A percentile compares a stretch with the other conserved stretches of the same genome.
Conservation (phyloP, 1,140 invertebrate species). For the Octopus bimaculoides region DNA sequence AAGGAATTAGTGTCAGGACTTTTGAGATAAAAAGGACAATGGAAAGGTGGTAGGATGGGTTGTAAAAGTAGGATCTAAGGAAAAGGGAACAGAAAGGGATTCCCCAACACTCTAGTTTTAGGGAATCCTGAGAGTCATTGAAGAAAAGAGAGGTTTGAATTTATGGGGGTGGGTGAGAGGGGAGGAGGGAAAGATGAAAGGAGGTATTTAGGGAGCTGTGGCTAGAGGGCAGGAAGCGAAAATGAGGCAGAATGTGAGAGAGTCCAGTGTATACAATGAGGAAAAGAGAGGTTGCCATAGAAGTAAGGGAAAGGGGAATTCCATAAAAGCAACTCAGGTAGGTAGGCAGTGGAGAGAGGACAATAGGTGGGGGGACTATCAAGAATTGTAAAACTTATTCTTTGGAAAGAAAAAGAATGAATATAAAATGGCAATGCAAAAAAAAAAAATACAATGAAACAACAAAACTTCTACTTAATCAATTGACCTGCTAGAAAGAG, state of each 20-base stretch:
- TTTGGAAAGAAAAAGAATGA: background rate
- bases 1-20: no score
- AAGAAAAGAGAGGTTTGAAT: background rate
- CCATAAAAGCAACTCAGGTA: background rate
- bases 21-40: no score
- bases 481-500: background rate
- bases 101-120: no score
- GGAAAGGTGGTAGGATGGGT: no score
- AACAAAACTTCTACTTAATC: background rate
- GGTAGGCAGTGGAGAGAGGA: background rate
- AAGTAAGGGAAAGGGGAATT: background rate
- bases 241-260: background rate
- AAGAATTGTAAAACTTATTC: background rate
- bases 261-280: background rate
- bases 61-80: no score
- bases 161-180: background rate
- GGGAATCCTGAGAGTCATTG: background rate
- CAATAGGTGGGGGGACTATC: background rate
- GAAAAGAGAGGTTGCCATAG: background rate
- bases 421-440: background rate
- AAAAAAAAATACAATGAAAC: background rate
- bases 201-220: background rate
- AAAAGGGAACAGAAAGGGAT: no score
- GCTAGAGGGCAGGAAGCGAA: background rate
- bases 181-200: slow-evolving; percentile 6